Conservation (phyloP, 2,113 vertebrate genomes). For the Turdus rufiventris region DNA sequence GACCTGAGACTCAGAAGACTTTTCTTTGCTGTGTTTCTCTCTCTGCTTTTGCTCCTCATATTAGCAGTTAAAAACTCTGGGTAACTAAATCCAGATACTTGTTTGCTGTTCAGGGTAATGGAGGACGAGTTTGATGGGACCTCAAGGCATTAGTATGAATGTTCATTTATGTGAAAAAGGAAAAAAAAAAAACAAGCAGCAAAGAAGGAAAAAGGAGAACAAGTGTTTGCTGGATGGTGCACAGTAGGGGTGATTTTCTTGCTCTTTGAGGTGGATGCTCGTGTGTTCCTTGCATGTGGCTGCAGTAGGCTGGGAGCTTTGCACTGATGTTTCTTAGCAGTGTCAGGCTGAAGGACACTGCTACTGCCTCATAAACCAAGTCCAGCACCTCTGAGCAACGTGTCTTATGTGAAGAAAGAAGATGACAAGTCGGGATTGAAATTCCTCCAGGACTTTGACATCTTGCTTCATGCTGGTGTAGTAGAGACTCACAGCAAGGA, state of each 20-base stretch:
- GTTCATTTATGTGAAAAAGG: neutral
- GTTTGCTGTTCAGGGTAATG: neutral
- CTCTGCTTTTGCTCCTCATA: neutral
- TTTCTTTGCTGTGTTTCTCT: neutral
- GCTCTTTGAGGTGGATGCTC: neutral
- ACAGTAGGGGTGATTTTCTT: neutral
- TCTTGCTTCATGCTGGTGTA: slow-evolving; percentile 73
- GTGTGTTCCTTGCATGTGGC: neutral
- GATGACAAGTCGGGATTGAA: slow-evolving; percentile 78
- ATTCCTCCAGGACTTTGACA: slow-evolving; percentile 77
- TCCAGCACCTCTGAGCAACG: slow-evolving; percentile 81
- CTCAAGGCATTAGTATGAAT: neutral
- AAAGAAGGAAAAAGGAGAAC: neutral
- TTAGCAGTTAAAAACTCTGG: neutral
- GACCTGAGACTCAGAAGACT: neutral
- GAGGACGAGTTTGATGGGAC: neutral
- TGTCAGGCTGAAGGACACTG: neutral
- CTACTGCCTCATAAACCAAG: slow-evolving; percentile 82
- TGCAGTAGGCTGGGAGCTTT: neutral
- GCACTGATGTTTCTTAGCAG: neutral
- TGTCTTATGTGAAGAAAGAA: slow-evolving; percentile 81
- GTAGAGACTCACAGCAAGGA: slow-evolving; percentile 79
- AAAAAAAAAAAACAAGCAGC: neutral
- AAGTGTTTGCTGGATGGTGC: neutral
- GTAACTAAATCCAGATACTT: neutral